These are phyloP conservation scores for Erethizon dorsatum DNA, from an alignment of 2,797 vertebrate species.

Conservation along the genomic window DNA sequence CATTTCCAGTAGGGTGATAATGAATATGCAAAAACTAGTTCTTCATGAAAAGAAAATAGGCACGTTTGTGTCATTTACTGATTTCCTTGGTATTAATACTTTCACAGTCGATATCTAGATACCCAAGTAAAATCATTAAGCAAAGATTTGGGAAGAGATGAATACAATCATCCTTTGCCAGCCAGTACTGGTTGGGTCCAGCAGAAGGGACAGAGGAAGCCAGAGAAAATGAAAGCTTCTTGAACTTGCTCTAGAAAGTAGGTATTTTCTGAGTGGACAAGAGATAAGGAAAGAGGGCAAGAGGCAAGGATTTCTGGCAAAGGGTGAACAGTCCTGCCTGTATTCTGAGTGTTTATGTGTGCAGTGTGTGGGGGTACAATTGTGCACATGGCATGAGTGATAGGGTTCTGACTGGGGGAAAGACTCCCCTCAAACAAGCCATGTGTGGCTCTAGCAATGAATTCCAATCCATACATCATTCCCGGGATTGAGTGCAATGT, in stretches of 20 bases:
- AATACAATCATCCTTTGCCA: rapidly evolving
- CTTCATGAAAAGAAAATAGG: background rate
- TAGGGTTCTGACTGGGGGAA: too few relatives aligned
- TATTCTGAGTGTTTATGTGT: background rate
- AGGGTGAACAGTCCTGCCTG: background rate
- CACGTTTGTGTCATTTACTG: background rate
- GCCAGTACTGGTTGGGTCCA: background rate
- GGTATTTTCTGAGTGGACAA: background rate
- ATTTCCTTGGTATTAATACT: slow-evolving; percentile 27
- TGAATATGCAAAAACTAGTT: background rate
- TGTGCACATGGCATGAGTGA: background rate
- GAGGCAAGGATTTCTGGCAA: background rate
- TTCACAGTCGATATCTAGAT: slow-evolving; percentile 13
- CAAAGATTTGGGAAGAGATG: background rate
- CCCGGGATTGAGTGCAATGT: background rate
- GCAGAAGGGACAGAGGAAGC: background rate
- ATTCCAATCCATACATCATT: background rate
- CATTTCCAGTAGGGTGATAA: background rate
- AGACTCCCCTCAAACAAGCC: background rate
- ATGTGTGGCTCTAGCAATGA: background rate
- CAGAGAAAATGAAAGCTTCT: background rate
- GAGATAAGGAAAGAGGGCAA: background rate
- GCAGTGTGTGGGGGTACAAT: rapidly evolving
- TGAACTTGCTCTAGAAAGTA: slow-evolving; percentile 2
- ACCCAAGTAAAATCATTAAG: background rate